Conservation (phyloP, 2,888 invertebrate species). For the Volucella inflata region DNA sequence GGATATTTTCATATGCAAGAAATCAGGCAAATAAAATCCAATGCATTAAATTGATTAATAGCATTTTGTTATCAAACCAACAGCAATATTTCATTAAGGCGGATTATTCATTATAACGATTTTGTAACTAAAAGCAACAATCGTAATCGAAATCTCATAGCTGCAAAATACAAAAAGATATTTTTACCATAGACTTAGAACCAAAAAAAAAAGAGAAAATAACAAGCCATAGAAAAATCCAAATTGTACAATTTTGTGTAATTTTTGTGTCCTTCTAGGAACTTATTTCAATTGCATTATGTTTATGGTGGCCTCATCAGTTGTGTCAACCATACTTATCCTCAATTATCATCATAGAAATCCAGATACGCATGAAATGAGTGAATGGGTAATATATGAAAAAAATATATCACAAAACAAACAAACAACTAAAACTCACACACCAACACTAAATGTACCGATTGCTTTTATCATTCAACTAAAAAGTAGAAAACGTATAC, state of each 20-base stretch:
- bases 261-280: constrained; percentile 87
- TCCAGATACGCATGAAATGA: constrained; percentile 98
- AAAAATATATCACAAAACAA: constrained; percentile 76
- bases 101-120: constrained; percentile 9
- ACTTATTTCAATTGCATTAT: constrained; percentile 99
- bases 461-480: constrained; percentile 50
- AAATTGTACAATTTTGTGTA: constrained; percentile 82
- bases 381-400: constrained; percentile 92
- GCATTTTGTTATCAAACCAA: not conserved
- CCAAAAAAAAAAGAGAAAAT: constrained; percentile 64
- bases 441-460: constrained; percentile 42
- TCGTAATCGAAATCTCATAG: constrained; percentile 43
- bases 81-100: constrained; percentile 8
- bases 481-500: constrained; percentile 52
- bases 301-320: constrained; percentile 99
- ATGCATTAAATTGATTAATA: no score
- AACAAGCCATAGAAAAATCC: constrained; percentile 67
- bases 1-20: no score
- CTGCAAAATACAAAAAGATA: constrained; percentile 37
- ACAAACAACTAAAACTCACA: constrained; percentile 63
- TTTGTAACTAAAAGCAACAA: constrained; percentile 27
- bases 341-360: constrained; percentile 99
- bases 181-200: constrained; percentile 55
- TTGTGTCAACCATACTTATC: constrained; percentile 98
- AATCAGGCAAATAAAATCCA: no score